A percentile compares a stretch with the other conserved stretches of the same genome.
Evolutionary conservation across 2,888 invertebrate species (phyloP).

Genomic region (Eupithecia pulchellata): DNA sequence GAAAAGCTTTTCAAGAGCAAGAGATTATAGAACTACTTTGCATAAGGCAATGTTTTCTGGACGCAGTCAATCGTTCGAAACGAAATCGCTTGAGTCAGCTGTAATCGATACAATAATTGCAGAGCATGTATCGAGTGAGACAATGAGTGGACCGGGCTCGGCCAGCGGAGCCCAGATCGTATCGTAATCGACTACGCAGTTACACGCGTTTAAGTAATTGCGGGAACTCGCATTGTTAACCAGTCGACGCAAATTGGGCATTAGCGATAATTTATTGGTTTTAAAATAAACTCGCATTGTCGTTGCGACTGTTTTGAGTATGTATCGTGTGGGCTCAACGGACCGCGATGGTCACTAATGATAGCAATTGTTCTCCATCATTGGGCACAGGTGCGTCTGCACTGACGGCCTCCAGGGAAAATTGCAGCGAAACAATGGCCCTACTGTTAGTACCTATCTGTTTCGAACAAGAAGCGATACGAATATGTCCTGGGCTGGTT

Average conservation of each 20-base stretch:
- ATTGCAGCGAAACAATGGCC: constrained; percentile 43
- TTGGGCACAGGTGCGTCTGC: constrained; percentile 75
- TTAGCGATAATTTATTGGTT: constrained; percentile 84
- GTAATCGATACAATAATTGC: constrained; percentile 83
- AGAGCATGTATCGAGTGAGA: constrained; percentile 77
- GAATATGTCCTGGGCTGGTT: constrained; percentile 10
- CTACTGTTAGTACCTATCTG: constrained; percentile 13
- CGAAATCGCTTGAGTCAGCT: constrained; percentile 74
- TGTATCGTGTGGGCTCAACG: constrained; percentile 75
- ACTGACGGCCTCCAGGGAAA: constrained; percentile 46
- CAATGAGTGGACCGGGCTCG: constrained; percentile 72
- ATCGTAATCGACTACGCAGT: constrained; percentile 74
- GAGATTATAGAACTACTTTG: neutral
- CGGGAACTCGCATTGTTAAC: constrained; percentile 84
- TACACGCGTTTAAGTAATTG: constrained; percentile 85
- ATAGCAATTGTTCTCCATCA: constrained; percentile 83
- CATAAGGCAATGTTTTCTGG: constrained; percentile 67
- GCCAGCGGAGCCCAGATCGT: constrained; percentile 72
- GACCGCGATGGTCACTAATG: constrained; percentile 75
- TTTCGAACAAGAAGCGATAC: constrained; percentile 30
- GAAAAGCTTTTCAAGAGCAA: neutral
- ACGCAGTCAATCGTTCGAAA: constrained; percentile 73
- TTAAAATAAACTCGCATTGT: constrained; percentile 81
- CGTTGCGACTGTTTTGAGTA: constrained; percentile 78
- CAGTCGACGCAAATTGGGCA: constrained; percentile 84